phyloP scores from a whole-genome alignment of 2,113 vertebrate species.

The Poeciliopsis retropinna region DNA sequence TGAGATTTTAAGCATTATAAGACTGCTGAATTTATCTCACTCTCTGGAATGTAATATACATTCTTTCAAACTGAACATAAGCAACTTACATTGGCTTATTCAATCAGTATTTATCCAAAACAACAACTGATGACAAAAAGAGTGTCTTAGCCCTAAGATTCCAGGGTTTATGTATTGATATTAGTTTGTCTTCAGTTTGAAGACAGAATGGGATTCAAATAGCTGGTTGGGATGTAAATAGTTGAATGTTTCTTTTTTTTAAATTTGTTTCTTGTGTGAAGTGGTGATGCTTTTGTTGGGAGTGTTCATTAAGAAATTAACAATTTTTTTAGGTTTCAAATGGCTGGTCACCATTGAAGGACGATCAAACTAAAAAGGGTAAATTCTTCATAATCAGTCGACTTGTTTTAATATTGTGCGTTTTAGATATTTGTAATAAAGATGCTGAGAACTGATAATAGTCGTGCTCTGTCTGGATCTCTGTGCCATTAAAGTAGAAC shows the following conservation, averaged over 20 bases:
- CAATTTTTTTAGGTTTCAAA: neutral
- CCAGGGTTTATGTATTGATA: neutral
- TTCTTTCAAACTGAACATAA: too few relatives aligned
- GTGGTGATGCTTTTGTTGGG: too few relatives aligned
- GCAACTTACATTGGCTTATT: too few relatives aligned
- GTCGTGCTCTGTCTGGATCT: too few relatives aligned
- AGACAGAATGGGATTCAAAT: too few relatives aligned
- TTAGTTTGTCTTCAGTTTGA: neutral
- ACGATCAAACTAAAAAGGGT: neutral
- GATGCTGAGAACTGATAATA: neutral
- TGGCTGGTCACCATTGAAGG: neutral
- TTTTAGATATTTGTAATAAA: constrained; percentile 1
- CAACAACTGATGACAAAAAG: too few relatives aligned
- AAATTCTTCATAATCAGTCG: neutral
- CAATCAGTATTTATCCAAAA: too few relatives aligned
- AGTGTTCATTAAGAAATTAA: neutral
- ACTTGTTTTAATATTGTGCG: neutral
- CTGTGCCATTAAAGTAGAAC: neutral
- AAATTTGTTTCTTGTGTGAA: too few relatives aligned
- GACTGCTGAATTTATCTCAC: neutral
- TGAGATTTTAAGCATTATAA: neutral
- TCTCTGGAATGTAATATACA: neutral
- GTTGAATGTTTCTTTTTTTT: neutral
- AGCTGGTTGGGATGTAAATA: neutral
- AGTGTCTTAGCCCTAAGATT: neutral